A percentile compares a stretch with the other conserved stretches of the same genome.
These are phyloP conservation scores for Acyrthosiphon pisum DNA, from an alignment of 1,140 invertebrate species.

Conservation along the genomic window DNA sequence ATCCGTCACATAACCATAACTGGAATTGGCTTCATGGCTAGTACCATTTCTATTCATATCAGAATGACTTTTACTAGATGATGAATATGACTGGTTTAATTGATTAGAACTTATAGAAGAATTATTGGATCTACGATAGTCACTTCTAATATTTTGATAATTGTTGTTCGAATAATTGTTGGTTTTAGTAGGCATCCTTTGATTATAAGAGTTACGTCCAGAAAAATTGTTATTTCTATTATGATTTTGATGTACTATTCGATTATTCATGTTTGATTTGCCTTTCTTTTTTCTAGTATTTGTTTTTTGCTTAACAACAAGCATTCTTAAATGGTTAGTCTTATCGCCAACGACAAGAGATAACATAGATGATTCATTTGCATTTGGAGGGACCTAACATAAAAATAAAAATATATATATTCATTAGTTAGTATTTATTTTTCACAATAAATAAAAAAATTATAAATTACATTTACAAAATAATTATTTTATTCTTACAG, in stretches of 20 bases:
- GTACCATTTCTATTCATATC: neutral
- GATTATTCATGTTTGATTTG: neutral
- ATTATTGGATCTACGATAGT: neutral
- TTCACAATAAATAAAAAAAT: neutral
- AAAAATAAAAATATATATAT: neutral
- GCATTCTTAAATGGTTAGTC: constrained; percentile 21
- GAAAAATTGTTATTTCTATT: neutral
- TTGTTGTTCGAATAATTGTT: neutral
- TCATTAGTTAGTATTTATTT: neutral
- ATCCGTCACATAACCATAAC: neutral
- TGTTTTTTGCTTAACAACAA: constrained; percentile 39
- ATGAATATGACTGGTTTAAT: neutral
- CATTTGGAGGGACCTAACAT: constrained; percentile 34
- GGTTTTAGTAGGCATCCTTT: neutral
- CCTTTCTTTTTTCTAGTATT: neutral
- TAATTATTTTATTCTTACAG: neutral
- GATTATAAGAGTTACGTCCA: neutral
- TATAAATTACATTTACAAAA: neutral
- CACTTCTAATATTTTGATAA: neutral
- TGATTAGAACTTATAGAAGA: neutral
- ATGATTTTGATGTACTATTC: neutral
- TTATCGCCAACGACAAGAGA: constrained; percentile 16
- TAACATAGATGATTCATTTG: neutral
- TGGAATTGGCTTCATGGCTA: neutral
- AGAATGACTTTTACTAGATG: neutral